phyloP scores from a whole-genome alignment of 2,113 vertebrate genomes.

The Apistogramma diplotaenia region DNA sequence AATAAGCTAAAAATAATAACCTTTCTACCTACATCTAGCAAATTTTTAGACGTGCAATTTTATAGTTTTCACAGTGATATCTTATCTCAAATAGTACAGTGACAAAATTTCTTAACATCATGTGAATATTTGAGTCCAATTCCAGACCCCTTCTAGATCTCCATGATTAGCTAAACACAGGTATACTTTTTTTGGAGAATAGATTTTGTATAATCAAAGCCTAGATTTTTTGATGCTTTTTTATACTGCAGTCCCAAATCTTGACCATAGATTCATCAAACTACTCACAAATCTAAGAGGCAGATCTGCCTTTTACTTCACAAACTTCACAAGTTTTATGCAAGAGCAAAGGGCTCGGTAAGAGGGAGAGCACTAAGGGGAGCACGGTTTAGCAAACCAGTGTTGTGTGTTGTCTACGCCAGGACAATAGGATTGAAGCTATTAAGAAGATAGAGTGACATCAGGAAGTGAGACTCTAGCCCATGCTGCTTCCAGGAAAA shows the following conservation, averaged over 20 bases:
- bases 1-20: too few relatives aligned
- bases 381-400: not conserved
- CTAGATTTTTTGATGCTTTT: not conserved
- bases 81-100: too few relatives aligned
- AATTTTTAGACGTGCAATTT: too few relatives aligned
- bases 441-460: not conserved
- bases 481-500: not conserved
- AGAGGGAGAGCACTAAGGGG: not conserved
- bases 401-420: not conserved
- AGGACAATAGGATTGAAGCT: not conserved
- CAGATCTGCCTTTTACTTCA: not conserved
- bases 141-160: too few relatives aligned
- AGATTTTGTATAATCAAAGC: not conserved
- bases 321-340: not conserved
- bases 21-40: too few relatives aligned
- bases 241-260: not conserved
- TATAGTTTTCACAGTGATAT: too few relatives aligned
- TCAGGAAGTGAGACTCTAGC: not conserved
- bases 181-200: not conserved
- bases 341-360: not conserved
- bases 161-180: not conserved
- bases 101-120: too few relatives aligned
- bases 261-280: not conserved
- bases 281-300: not conserved
- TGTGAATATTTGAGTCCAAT: too few relatives aligned